Conservation (phyloP, 2,113 vertebrate genomes). For the Strigops habroptila region DNA sequence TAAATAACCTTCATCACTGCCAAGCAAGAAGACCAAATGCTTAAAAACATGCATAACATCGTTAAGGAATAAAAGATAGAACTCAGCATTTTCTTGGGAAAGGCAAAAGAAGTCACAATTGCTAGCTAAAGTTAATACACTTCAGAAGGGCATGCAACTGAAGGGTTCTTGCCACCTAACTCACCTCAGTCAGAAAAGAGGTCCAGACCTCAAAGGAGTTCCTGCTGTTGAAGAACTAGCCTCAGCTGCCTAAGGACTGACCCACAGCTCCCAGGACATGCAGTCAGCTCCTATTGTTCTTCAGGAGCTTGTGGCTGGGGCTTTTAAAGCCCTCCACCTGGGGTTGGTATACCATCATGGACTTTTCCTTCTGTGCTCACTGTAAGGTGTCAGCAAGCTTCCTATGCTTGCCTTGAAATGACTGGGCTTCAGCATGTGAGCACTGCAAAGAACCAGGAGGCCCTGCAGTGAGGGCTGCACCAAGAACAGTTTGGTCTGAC, state of each 20-base stretch:
- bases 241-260: background rate
- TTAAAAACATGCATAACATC: background rate
- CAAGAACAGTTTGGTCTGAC: background rate
- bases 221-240: background rate
- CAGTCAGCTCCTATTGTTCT: background rate
- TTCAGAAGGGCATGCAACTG: background rate
- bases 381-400: background rate
- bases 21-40: background rate
- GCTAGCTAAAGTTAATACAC: background rate
- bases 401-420: background rate
- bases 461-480: background rate
- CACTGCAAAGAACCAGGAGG: background rate
- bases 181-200: background rate
- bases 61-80: background rate
- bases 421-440: background rate
- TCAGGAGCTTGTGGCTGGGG: background rate
- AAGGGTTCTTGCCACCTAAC: background rate
- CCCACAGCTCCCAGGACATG: background rate
- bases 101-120: background rate
- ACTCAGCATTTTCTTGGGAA: background rate
- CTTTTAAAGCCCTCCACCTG: background rate
- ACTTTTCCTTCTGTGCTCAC: background rate
- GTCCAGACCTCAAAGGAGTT: background rate
- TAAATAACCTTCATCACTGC: slow-evolving; percentile 12
- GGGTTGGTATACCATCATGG: background rate